Evolutionary conservation across 2,113 vertebrate species (phyloP), one percentile per base, ranked within the genome.

Genomic region (Parotia lawesii): DNA sequence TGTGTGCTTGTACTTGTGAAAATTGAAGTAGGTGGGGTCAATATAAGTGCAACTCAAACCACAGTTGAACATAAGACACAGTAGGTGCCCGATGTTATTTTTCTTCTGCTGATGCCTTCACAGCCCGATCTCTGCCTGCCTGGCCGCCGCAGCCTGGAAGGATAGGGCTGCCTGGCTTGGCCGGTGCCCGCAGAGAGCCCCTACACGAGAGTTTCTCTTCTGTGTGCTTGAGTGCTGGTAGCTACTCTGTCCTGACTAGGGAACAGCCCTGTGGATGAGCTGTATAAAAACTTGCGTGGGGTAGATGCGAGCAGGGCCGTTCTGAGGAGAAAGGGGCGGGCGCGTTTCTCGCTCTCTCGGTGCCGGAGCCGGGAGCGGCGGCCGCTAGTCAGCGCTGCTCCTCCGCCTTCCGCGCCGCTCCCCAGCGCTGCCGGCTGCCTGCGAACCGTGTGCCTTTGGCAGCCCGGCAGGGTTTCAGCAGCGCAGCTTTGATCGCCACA

Each of bases 321-420:
- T 64, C 19, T 2, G 71, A 12, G 47, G 35, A 3, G 23, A 11
- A 10, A 24, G 28, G 54, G 42, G 11, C 27, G 16, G 44, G 31
- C 7, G 20, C 15, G 11, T 13, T 15, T 28, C n/a, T 8, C 27
- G 18, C 12, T 72, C 9, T 20, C 12, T 5, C 12, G 21, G 21
- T 4, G 48, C 44, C 4, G 51, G 25, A 23, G 51, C 28, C 45
- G 40, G 58, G 42, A 38, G 35, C 58, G 56, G 45, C 14, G 31
- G 58, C 96, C 97, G 60, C 96, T 95, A 97, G 96, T 83, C 1
- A 60, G 97, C 89, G 93, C 96, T 97, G 87, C 95, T 75, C 61
- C 54, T 51, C 90, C 69, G 86, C 90, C 28, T 7, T 5, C 60
- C 42, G 51, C 48, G 5, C 51, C 35, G 57, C 48, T 24, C 53